Percentiles rank a stretch among this genome's conserved stretches.
Conservation (phyloP, 2,797 vertebrate species). For the Centroberyx gerrardi region DNA sequence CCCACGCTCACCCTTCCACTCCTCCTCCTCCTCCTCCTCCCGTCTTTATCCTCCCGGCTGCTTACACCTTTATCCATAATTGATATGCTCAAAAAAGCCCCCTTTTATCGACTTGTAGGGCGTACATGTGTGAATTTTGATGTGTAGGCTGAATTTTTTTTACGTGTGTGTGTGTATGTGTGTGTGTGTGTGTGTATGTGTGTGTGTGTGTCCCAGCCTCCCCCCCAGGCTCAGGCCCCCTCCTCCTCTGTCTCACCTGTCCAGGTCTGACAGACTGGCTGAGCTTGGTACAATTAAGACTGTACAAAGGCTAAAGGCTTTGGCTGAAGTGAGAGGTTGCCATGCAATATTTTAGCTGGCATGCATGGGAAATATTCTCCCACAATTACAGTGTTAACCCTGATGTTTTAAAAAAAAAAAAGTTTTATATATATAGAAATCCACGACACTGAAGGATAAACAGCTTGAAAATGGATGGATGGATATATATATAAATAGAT, state of each 20-base stretch:
- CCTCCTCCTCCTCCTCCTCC: conserved; percentile 30
- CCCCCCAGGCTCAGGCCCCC: conserved; percentile 53
- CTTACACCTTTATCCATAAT: conserved; percentile 86
- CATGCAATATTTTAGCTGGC: not conserved
- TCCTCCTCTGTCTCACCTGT: conserved; percentile 24
- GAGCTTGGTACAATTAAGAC: too few relatives aligned
- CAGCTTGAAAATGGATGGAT: too few relatives aligned
- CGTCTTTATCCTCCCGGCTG: conserved; percentile 49
- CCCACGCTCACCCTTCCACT: conserved; percentile 63
- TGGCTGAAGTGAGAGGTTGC: not conserved
- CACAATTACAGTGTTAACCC: not conserved
- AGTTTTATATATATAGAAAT: too few relatives aligned
- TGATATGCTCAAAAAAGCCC: conserved; percentile 66
- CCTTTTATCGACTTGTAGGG: conserved; percentile 60
- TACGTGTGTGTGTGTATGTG: conserved; percentile 24
- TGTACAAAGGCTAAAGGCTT: too few relatives aligned
- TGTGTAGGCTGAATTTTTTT: conserved; percentile 39
- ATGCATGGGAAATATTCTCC: not conserved
- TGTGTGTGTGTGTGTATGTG: conserved; percentile 18
- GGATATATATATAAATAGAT: too few relatives aligned
- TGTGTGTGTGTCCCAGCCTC: conserved; percentile 23
- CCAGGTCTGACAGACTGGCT: too few relatives aligned
- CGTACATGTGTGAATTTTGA: conserved; percentile 60
- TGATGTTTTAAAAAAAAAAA: too few relatives aligned
- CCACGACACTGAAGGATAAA: too few relatives aligned